Evolutionary conservation across 92 coral and sea anemone genomes (phyloP).

Genomic region (Isaurus tuberculatus): DNA sequence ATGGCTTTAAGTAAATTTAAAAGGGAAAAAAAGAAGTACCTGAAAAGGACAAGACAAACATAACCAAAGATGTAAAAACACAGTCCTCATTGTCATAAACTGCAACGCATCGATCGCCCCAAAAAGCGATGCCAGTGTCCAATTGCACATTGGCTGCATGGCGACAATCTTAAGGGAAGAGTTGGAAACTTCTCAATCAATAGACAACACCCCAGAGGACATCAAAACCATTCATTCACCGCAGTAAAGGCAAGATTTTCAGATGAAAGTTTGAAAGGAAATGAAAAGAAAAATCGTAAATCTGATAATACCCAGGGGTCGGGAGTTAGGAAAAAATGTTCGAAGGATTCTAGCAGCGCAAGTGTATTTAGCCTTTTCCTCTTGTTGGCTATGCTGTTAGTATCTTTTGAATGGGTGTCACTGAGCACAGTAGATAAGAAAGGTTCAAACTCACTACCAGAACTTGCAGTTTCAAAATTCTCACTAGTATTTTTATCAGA

Average conservation of each 20-base stretch:
- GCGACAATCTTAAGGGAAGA: slow-evolving; percentile 14
- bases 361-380: slow-evolving; percentile 1
- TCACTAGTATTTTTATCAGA: slow-evolving; percentile 1
- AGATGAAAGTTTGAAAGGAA: not conserved
- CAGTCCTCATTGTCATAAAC: not conserved
- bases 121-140: not conserved
- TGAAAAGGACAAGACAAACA: slow-evolving; percentile 53
- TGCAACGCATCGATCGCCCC: not conserved
- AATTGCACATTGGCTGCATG: slow-evolving; percentile 17
- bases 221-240: not conserved
- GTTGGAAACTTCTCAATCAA: not conserved
- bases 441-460: no score
- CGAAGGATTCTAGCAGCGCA: not conserved
- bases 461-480: not conserved
- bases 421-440: no score
- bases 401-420: not conserved
- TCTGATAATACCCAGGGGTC: not conserved
- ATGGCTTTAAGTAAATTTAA: not conserved
- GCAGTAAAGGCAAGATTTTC: not conserved
- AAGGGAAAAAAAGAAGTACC: not conserved
- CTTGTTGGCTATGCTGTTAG: not conserved
- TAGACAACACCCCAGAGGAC: not conserved
- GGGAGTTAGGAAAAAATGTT: not conserved
- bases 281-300: not conserved
- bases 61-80: slow-evolving; percentile 5